Percentiles rank a stretch among this genome's conserved stretches.
phyloP scores from a whole-genome alignment of 2,797 vertebrate species.

The Podarcis siculus region DNA sequence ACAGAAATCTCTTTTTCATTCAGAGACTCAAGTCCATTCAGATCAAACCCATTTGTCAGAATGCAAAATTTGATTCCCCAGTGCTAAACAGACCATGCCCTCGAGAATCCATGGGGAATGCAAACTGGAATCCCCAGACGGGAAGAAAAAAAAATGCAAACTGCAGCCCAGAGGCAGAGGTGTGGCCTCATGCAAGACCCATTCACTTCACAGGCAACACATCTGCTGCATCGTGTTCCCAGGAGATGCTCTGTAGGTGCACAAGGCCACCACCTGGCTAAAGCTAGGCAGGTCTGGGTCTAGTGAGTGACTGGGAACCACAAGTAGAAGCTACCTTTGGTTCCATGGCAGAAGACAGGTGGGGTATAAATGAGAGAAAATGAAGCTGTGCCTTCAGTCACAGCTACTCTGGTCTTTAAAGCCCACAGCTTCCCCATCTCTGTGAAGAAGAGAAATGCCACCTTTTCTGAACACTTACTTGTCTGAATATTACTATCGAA shows the following conservation, averaged over 20 bases:
- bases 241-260: too few species aligned
- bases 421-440: neutral
- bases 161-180: too few species aligned
- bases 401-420: neutral
- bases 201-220: too few species aligned
- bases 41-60: neutral
- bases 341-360: too few species aligned
- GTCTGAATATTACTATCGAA: conserved; percentile 93
- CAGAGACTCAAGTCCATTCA: neutral
- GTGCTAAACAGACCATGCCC: neutral
- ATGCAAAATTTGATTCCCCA: too few species aligned
- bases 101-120: neutral
- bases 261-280: too few species aligned
- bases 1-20: neutral
- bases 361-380: too few species aligned
- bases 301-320: too few species aligned
- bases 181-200: neutral
- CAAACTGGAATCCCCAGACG: neutral
- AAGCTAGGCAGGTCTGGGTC: too few species aligned
- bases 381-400: neutral
- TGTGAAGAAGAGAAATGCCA: neutral
- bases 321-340: too few species aligned
- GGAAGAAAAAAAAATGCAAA: too few species aligned
- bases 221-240: too few species aligned
- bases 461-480: conserved; percentile 74